These are phyloP conservation scores for Pheosia tremula DNA, from an alignment of 2,888 invertebrate species.

Conservation along the genomic window DNA sequence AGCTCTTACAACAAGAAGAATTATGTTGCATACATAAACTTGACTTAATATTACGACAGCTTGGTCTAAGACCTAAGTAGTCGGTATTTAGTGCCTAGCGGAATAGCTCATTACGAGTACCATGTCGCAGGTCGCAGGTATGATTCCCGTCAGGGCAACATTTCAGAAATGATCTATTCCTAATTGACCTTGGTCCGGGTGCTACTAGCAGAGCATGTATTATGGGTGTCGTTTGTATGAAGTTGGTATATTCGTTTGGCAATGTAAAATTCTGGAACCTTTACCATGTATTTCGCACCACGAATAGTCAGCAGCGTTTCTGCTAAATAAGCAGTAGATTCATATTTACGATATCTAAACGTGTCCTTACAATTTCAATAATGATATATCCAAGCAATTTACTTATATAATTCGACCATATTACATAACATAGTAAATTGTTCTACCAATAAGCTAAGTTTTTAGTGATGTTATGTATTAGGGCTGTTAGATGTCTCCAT, in stretches of 20 bases:
- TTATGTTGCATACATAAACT: too few relatives aligned
- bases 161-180: too few relatives aligned
- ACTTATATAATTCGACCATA: conserved; percentile 12
- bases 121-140: too few relatives aligned
- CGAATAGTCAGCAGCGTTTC: background rate
- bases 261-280: background rate
- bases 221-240: too few relatives aligned
- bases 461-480: conserved; percentile 41
- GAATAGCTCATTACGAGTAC: too few relatives aligned
- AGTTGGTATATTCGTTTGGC: too few relatives aligned
- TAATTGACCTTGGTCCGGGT: too few relatives aligned
- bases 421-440: conserved; percentile 23
- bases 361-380: conserved; percentile 17
- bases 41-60: too few relatives aligned
- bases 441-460: conserved; percentile 17
- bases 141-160: too few relatives aligned
- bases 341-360: conserved; percentile 2
- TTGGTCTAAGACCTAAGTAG: too few relatives aligned
- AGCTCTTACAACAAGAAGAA: too few relatives aligned
- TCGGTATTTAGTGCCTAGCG: too few relatives aligned
- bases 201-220: background rate
- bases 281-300: background rate
- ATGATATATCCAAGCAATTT: conserved; percentile 9
- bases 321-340: background rate
- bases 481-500: conserved; percentile 35